phyloP scores from a whole-genome alignment of 2,113 vertebrate genomes.

The Muntiacus muntjak region DNA sequence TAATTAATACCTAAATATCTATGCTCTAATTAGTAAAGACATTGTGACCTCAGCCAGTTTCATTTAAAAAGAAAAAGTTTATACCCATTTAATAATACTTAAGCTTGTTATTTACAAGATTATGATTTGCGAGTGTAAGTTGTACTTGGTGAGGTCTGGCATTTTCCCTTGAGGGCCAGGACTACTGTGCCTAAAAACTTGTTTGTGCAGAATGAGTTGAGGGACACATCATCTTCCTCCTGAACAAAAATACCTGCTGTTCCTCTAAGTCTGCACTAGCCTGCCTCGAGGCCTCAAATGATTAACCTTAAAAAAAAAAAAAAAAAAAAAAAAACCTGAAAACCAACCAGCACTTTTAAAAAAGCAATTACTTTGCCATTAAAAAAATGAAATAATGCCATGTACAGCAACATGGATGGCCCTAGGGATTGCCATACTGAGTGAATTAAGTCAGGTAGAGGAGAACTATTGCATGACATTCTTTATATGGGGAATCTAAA shows the following conservation, averaged over 20 bases:
- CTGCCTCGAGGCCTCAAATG: not conserved
- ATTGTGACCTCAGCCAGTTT: not conserved
- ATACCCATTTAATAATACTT: not conserved
- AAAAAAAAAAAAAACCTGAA: not conserved
- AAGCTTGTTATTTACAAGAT: not conserved
- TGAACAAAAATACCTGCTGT: not conserved
- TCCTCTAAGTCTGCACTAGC: not conserved
- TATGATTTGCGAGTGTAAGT: not conserved
- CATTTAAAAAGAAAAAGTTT: not conserved
- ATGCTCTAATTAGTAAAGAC: not conserved
- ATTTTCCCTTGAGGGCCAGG: not conserved
- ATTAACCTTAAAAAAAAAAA: not conserved
- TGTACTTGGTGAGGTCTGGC: not conserved
- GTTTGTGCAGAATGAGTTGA: not conserved
- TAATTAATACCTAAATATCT: constrained; percentile 24
- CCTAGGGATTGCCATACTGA: not conserved
- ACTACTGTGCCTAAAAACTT: not conserved
- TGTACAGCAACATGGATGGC: not conserved
- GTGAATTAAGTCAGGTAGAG: not conserved
- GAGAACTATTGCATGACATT: accelerated
- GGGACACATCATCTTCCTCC: not conserved
- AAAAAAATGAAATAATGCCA: not conserved
- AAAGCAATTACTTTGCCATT: not conserved
- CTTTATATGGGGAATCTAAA: not conserved
- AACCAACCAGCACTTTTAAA: not conserved